phyloP scores from a whole-genome alignment of 2,113 vertebrate species.

The Haplochromis vanheusdeni region DNA sequence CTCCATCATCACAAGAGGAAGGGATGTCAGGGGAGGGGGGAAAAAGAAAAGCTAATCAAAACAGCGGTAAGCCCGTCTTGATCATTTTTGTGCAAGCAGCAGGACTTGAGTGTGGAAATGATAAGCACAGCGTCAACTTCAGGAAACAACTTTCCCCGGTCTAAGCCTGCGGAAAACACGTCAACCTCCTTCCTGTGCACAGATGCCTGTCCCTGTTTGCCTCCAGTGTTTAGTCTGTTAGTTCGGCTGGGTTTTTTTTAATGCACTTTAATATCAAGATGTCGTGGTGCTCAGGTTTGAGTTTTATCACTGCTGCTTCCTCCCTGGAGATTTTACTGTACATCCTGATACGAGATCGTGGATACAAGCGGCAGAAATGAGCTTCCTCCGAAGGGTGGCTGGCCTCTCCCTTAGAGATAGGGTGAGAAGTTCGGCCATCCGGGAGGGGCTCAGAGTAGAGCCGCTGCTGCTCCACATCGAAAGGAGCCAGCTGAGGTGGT shows the following conservation, averaged over 20 bases:
- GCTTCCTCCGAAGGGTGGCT: no score
- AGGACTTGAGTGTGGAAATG: neutral
- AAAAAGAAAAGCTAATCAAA: accelerated
- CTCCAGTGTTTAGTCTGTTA: neutral
- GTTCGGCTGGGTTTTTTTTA: neutral
- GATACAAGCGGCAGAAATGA: no score
- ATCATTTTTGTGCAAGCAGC: neutral
- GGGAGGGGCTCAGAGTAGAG: no score
- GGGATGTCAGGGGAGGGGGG: accelerated
- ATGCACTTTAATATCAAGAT: neutral
- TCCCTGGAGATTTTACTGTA: neutral
- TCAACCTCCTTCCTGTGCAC: conserved; percentile 61
- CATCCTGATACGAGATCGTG: no score
- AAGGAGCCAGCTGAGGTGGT: no score
- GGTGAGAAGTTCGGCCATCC: no score
- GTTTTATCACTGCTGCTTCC: neutral
- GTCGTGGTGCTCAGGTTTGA: neutral
- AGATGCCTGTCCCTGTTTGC: neutral
- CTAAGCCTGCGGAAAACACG: conserved; percentile 67
- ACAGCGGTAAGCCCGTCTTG: accelerated
- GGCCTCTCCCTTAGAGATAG: no score
- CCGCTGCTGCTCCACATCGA: no score
- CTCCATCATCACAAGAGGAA: conserved; percentile 13
- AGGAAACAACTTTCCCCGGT: conserved; percentile 79
- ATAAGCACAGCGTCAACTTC: conserved; percentile 39